Evolutionary conservation across 1,140 invertebrate genomes (phyloP), one percentile per base, ranked within the genome.

Genomic region (Apocrypta bakeri): DNA sequence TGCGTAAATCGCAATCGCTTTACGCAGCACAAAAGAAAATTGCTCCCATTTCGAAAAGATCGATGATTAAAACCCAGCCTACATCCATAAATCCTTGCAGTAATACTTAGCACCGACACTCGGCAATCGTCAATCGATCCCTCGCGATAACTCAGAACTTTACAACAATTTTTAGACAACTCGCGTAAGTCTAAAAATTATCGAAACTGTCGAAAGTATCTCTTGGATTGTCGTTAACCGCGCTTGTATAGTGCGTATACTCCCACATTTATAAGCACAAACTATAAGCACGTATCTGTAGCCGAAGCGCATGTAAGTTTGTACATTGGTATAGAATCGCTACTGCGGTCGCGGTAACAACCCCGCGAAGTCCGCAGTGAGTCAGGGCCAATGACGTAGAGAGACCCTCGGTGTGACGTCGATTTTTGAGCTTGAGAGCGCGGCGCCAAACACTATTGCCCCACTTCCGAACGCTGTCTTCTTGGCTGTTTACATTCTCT

Each of bases 381-480:
- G 68, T 80, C 78, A 80, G 27, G 78, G 68, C 31, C 68, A 72
- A n/a, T 61, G n/a, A 72, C 29, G 48, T 69, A 77, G 29, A 76
- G 8, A 25, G 11, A 48, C 40, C 8, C 17, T 25, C 25, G 2
- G 48, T 75, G 48, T 21, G 48, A 21, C 48, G 48, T 56, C 48
- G 48, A 56, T 56, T 56, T 56, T 56, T 56, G 17, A 33, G 68
- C 68, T 33, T 21, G 68, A 11, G 64, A 1, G 64, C 17, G 9
- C 48, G 48, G 68, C 68, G 68, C 68, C 31, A 33, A 25, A 29
- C 63, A 66, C 63, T 56, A 56, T 21, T 56, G 63, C 63, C 27
- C 63, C 63, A 66, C 63, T 12, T 11, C n/a, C 61, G 61, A 8
- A 17, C 25, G 8, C 11, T 66, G 21, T 27, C 63, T 66, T 37